These are phyloP conservation scores for Scarus forsteni DNA, from an alignment of 2,797 vertebrate species.

Conservation along the genomic window DNA sequence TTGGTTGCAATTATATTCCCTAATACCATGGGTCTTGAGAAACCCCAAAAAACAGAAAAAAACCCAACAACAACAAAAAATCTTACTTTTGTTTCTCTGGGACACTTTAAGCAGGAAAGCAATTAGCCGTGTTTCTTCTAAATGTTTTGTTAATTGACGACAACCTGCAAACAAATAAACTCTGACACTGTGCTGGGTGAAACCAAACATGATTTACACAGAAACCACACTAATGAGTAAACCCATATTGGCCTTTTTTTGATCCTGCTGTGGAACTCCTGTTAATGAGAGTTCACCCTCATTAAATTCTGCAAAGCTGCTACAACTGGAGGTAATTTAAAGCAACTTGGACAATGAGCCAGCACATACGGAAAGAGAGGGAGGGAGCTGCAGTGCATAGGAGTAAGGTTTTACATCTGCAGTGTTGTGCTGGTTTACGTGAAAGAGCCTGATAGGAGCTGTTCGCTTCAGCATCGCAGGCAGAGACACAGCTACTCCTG, in stretches of 20 bases:
- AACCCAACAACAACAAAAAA: no score
- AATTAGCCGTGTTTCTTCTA: slow-evolving; percentile 2
- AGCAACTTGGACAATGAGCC: slow-evolving; percentile 24
- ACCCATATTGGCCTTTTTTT: slow-evolving; percentile 32
- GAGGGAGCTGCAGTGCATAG: slow-evolving; percentile 1
- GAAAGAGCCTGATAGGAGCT: neutral
- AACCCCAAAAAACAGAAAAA: no score
- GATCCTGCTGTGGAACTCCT: slow-evolving; percentile 44
- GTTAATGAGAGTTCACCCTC: slow-evolving; percentile 60
- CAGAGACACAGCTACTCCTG: neutral
- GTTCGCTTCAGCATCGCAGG: slow-evolving; percentile 10
- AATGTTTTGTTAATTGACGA: slow-evolving; percentile 14
- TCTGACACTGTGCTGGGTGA: neutral
- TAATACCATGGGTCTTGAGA: no score
- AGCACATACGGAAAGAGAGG: neutral
- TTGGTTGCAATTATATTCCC: no score
- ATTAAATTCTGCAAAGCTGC: slow-evolving; percentile 43
- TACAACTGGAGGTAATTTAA: slow-evolving; percentile 41
- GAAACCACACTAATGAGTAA: slow-evolving; percentile 35
- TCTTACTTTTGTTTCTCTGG: neutral
- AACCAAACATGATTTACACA: slow-evolving; percentile 12
- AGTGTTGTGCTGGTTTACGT: slow-evolving; percentile 11
- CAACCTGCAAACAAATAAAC: slow-evolving; percentile 23
- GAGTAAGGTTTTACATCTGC: slow-evolving; percentile 8
- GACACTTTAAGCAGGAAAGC: neutral